Percentiles rank a stretch among this genome's conserved stretches.
These are phyloP conservation scores for Gymnosoma rotundatum DNA, from an alignment of 2,888 invertebrate species.

Conservation along the genomic window DNA sequence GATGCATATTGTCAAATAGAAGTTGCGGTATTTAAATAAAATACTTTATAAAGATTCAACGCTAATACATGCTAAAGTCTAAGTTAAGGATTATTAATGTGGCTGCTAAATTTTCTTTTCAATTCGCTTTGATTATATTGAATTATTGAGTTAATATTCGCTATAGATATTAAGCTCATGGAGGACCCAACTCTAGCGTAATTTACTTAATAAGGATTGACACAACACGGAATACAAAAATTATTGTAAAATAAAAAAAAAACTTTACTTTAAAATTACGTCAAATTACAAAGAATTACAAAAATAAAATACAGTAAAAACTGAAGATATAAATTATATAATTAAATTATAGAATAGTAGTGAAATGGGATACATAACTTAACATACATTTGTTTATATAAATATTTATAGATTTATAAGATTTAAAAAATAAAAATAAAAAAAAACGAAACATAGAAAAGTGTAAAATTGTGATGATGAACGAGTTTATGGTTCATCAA, in stretches of 20 bases:
- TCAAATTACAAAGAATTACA: conserved; percentile 17
- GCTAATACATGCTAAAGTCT: too few relatives aligned
- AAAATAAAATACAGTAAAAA: conserved; percentile 36
- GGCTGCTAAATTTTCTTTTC: too few relatives aligned
- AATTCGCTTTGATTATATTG: too few relatives aligned
- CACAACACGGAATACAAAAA: conserved; percentile 64
- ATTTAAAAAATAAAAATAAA: too few relatives aligned
- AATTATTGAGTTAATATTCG: too few relatives aligned
- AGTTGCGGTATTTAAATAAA: too few relatives aligned
- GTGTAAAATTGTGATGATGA: background rate
- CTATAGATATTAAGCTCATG: background rate
- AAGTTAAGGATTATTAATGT: too few relatives aligned
- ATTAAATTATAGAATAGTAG: conserved; percentile 44
- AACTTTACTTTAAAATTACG: conserved; percentile 34
- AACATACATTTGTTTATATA: conserved; percentile 18
- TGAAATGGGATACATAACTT: conserved; percentile 15
- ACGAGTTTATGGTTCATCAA: background rate
- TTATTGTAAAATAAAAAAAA: conserved; percentile 16
- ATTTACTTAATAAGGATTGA: conserved; percentile 54
- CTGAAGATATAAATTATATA: conserved; percentile 15
- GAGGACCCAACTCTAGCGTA: background rate
- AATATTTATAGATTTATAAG: conserved; percentile 13
- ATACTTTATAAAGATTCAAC: too few relatives aligned
- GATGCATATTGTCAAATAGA: too few relatives aligned
- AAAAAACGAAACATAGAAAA: background rate